phyloP scores from a whole-genome alignment of 2,888 invertebrate species.

The Autographa gamma region DNA sequence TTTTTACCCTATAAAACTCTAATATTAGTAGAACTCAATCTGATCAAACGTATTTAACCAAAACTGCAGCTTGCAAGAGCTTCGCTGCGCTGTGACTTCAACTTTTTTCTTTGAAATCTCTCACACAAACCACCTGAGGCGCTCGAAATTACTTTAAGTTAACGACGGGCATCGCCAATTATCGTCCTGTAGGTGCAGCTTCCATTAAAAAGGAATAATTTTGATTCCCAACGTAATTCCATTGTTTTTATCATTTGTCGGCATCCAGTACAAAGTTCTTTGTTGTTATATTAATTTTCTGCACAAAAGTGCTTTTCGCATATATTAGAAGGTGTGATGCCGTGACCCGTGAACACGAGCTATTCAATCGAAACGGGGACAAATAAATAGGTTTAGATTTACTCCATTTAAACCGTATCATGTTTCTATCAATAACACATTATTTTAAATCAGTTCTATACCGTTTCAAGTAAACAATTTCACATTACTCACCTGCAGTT shows the following conservation, averaged over 20 bases:
- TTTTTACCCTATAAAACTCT: constrained; percentile 8
- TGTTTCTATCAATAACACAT: background rate
- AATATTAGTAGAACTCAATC: constrained; percentile 12
- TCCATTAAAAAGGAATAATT: constrained; percentile 42
- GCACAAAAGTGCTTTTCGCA: background rate
- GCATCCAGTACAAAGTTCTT: background rate
- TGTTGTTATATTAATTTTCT: background rate
- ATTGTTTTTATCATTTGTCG: background rate
- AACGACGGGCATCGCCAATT: constrained; percentile 50
- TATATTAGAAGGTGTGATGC: background rate
- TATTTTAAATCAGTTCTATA: background rate
- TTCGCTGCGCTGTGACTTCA: constrained; percentile 31
- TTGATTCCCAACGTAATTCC: constrained; percentile 20
- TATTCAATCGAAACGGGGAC: background rate
- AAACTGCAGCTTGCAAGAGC: background rate
- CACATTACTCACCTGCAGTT: background rate
- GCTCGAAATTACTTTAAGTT: constrained; percentile 52
- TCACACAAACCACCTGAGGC: constrained; percentile 44
- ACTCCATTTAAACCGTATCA: background rate
- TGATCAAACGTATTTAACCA: background rate
- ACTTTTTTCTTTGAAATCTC: constrained; percentile 54
- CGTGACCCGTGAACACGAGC: background rate
- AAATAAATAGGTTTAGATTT: background rate
- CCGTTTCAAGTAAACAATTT: background rate
- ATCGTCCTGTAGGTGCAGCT: constrained; percentile 38